These are phyloP conservation scores for Octomys mimax DNA, from an alignment of 2,797 vertebrate species.

Conservation along the genomic window DNA sequence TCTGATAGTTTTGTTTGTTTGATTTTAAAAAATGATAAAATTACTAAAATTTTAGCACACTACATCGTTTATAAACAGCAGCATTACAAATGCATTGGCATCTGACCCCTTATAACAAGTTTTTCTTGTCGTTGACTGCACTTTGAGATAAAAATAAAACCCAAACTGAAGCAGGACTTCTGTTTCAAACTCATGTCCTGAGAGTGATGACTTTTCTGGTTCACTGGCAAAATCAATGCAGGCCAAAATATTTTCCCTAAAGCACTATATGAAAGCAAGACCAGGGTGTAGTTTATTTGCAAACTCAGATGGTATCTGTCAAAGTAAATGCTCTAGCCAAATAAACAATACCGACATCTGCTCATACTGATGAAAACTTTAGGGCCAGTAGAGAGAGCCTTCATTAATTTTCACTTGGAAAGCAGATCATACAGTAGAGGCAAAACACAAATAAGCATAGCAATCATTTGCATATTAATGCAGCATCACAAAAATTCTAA, in stretches of 20 bases:
- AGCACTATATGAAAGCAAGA: not conserved
- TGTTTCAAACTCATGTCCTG: constrained; percentile 12
- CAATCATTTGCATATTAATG: constrained; percentile 68
- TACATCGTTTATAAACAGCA: not conserved
- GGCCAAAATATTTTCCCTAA: constrained; percentile 54
- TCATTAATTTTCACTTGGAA: constrained; percentile 76
- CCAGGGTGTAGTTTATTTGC: constrained; percentile 22
- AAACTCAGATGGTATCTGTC: constrained; percentile 65
- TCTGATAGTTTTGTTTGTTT: not conserved
- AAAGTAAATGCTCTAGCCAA: constrained; percentile 62
- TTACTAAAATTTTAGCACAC: not conserved
- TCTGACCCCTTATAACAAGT: not conserved
- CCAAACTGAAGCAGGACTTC: not conserved
- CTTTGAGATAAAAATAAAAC: constrained; percentile 3
- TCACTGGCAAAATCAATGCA: constrained; percentile 32
- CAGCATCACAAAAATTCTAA: constrained; percentile 40
- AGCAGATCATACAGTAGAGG: constrained; percentile 51
- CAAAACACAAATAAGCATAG: constrained; percentile 25
- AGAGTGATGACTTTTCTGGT: not conserved
- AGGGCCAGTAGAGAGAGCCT: constrained; percentile 38
- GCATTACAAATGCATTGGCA: not conserved
- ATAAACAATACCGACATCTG: constrained; percentile 78
- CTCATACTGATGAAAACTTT: constrained; percentile 70
- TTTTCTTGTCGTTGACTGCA: constrained; percentile 6
- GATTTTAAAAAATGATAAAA: constrained; percentile 20